Conservation (phyloP, 2,113 vertebrate species). For the Labeo catla region DNA sequence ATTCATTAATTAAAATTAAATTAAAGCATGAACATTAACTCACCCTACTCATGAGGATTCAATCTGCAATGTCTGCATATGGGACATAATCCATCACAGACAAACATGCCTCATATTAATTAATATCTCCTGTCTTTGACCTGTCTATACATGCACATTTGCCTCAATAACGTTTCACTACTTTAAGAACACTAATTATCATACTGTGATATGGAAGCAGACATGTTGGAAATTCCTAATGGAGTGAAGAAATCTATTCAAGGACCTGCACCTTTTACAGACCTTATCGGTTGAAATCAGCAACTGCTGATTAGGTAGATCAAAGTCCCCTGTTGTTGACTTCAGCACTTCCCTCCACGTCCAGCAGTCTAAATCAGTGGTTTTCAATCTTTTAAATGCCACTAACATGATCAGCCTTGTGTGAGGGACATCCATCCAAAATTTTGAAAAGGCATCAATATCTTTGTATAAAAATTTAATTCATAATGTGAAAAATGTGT, state of each 20-base stretch:
- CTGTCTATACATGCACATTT: not conserved
- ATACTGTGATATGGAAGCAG: not conserved
- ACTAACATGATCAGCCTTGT: not conserved
- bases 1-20: not conserved
- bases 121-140: not conserved
- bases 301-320: not conserved
- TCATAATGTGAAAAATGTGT: not conserved
- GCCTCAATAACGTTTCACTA: not conserved
- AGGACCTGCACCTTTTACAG: not conserved
- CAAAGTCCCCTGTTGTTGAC: conserved; percentile 7
- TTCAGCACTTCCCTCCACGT: conserved; percentile 18
- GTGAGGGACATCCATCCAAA: not conserved
- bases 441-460: not conserved
- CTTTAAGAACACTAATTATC: not conserved
- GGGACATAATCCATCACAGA: not conserved
- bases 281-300: conserved; percentile 2
- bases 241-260: not conserved
- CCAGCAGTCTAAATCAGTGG: not conserved
- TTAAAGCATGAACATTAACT: not conserved
- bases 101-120: not conserved
- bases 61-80: not conserved
- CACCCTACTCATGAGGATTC: conserved; percentile 5
- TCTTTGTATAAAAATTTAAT: not conserved
- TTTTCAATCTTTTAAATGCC: not conserved
- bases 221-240: not conserved